Evolutionary conservation across 2,888 invertebrate species (phyloP).

Genomic region (Sarcophaga caerulescens): DNA sequence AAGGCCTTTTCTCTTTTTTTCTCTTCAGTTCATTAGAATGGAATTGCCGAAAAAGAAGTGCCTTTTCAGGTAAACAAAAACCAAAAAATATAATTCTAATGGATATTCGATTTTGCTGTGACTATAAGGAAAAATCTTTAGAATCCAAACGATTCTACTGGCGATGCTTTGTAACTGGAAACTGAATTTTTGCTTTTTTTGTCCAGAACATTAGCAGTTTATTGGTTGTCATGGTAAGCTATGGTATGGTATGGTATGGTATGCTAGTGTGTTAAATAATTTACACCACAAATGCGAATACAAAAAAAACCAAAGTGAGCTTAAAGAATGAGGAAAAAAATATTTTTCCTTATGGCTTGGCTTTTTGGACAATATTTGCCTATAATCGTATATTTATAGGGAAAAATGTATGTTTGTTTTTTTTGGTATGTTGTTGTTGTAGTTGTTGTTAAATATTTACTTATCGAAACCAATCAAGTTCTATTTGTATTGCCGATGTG

Average conservation of each 20-base stretch:
- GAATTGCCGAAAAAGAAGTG: slow-evolving; percentile 6
- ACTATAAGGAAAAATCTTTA: slow-evolving; percentile 9
- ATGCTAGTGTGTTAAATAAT: slow-evolving; percentile 28
- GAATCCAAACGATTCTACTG: not conserved
- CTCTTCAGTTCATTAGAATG: slow-evolving; percentile 1
- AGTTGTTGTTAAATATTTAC: slow-evolving; percentile 34
- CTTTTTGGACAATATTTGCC: not conserved
- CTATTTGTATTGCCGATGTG: slow-evolving; percentile 46
- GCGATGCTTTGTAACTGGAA: not conserved
- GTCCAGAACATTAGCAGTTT: not conserved
- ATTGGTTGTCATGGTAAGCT: no score
- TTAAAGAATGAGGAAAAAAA: slow-evolving; percentile 25
- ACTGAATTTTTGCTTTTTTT: not conserved
- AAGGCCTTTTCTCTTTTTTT: not conserved
- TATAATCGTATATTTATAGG: not conserved
- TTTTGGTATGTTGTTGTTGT: not conserved
- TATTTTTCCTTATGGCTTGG: slow-evolving; percentile 16
- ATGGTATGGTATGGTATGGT: no score
- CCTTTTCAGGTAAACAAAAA: not conserved
- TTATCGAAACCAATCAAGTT: slow-evolving; percentile 56
- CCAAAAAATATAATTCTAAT: slow-evolving; percentile 13
- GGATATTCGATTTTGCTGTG: not conserved
- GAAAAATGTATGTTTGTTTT: not conserved
- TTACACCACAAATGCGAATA: slow-evolving; percentile 7
- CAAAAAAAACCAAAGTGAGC: slow-evolving; percentile 24